phyloP scores from a whole-genome alignment of 2,113 vertebrate species.

The Tetraodon nigroviridis region DNA sequence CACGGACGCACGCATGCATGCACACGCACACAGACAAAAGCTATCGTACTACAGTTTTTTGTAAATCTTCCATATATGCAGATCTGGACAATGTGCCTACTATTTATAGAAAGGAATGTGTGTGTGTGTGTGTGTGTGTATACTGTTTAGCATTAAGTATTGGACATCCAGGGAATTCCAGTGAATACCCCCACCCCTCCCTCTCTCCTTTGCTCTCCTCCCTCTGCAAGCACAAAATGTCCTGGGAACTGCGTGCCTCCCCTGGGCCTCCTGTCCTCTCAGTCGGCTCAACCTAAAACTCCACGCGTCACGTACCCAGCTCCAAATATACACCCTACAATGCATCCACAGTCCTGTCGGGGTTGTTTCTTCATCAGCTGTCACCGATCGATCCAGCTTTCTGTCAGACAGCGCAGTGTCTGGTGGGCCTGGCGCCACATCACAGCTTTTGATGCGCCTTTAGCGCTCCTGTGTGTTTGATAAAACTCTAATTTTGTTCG shows the following conservation, averaged over 20 bases:
- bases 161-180: conserved; percentile 52
- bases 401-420: background rate
- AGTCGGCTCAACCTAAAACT: conserved; percentile 31
- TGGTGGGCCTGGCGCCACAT: background rate
- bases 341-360: background rate
- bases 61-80: conserved; percentile 52
- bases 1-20: too few species aligned
- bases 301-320: conserved; percentile 2
- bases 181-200: conserved; percentile 9
- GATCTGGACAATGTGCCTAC: conserved; percentile 53
- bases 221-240: conserved; percentile 48
- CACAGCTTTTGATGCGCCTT: background rate
- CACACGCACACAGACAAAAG: conserved; percentile 9
- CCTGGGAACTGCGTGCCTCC: conserved; percentile 59
- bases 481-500: conserved; percentile 1
- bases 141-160: conserved; percentile 35
- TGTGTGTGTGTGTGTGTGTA: conserved; percentile 1
- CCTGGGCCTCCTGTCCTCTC: conserved; percentile 19
- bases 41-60: conserved; percentile 30
- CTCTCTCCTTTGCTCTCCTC: conserved; percentile 9
- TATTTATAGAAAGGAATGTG: conserved; percentile 66
- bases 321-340: background rate
- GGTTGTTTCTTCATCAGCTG: conserved; percentile 4
- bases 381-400: background rate
- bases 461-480: conserved; percentile 2